A percentile compares a stretch with the other conserved stretches of the same genome.
These are phyloP conservation scores for Leucozona laternaria DNA, from an alignment of 2,888 invertebrate species.

Conservation along the genomic window DNA sequence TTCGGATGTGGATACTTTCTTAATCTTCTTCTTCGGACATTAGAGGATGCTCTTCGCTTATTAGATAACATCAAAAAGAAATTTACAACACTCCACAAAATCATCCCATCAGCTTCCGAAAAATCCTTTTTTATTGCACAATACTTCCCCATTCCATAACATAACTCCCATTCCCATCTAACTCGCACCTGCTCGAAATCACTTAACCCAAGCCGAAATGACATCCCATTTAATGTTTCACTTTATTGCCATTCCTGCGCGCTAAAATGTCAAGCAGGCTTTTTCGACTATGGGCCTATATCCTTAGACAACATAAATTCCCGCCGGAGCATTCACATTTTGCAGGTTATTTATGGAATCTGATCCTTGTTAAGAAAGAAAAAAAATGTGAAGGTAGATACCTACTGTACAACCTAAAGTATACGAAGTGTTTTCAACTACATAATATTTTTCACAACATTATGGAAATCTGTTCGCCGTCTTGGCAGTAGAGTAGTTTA, in stretches of 20 bases:
- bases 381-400: no score
- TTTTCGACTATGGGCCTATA: conserved; percentile 27
- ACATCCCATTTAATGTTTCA: conserved; percentile 81
- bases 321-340: conserved; percentile 71
- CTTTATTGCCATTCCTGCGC: conserved; percentile 77
- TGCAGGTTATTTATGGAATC: conserved; percentile 70
- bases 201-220: conserved; percentile 78
- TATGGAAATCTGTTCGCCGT: conserved; percentile 76
- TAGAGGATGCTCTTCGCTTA: conserved; percentile 45
- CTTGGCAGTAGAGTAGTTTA: conserved; percentile 73
- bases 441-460: conserved; percentile 75
- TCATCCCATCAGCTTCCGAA: conserved; percentile 9
- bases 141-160: conserved; percentile 8
- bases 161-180: neutral
- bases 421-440: conserved; percentile 67
- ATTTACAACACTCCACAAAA: conserved; percentile 57
- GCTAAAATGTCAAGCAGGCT: conserved; percentile 57
- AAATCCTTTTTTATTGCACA: conserved; percentile 64
- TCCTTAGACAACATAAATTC: conserved; percentile 73
- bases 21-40: conserved; percentile 65
- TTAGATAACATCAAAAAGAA: conserved; percentile 71
- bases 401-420: conserved; percentile 25
- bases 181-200: conserved; percentile 75
- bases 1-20: conserved; percentile 36
- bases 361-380: conserved; percentile 46